phyloP scores from a whole-genome alignment of 2,797 vertebrate species.

The Loriculus beryllinus region DNA sequence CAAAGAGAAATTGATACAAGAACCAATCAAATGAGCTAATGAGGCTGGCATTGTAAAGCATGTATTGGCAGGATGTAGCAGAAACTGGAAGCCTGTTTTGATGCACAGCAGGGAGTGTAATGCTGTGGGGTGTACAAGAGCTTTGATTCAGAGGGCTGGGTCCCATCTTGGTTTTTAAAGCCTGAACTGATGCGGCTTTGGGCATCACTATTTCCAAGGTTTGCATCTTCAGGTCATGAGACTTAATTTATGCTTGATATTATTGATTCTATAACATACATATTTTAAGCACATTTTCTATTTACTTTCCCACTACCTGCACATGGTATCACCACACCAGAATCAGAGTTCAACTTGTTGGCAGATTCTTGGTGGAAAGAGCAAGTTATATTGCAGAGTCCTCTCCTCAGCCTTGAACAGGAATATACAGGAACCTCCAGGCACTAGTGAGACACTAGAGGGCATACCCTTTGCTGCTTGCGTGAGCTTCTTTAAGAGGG shows the following conservation, averaged over 20 bases:
- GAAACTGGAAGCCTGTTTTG: neutral
- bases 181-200: neutral
- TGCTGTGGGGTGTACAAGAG: too few species aligned
- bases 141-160: neutral
- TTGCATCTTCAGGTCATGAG: neutral
- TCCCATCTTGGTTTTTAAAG: neutral
- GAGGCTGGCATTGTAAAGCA: neutral
- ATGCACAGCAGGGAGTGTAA: too few species aligned
- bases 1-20: neutral
- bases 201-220: neutral
- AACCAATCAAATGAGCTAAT: neutral
- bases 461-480: neutral
- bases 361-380: neutral
- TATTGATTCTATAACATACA: accelerated
- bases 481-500: neutral
- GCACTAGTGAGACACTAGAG: neutral
- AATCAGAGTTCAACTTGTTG: too few species aligned
- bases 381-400: accelerated
- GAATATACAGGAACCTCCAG: neutral
- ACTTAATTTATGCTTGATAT: accelerated
- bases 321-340: neutral
- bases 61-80: neutral
- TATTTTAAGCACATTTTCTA: neutral
- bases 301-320: neutral
- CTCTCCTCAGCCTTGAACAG: neutral